A percentile compares a stretch with the other conserved stretches of the same genome.
These are phyloP conservation scores for Drosophila nigritarsus DNA, from an alignment of 2,888 invertebrate species.

Conservation along the genomic window DNA sequence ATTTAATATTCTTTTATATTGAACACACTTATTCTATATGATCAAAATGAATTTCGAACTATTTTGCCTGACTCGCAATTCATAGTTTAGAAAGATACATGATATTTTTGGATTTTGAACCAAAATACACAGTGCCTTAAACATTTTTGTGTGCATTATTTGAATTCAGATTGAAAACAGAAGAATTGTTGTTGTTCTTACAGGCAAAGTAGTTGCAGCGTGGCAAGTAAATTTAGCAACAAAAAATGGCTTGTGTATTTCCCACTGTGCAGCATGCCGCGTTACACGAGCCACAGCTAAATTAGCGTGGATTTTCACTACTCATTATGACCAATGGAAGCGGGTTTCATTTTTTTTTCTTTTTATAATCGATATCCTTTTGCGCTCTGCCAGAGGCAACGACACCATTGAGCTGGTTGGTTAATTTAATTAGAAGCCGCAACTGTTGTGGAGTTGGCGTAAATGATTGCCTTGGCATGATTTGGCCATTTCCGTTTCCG, in stretches of 20 bases:
- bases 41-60: neutral
- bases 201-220: neutral
- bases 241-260: neutral
- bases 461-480: constrained; percentile 72
- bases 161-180: neutral
- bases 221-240: neutral
- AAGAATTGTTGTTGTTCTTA: neutral
- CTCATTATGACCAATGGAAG: constrained; percentile 52
- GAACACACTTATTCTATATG: neutral
- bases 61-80: neutral
- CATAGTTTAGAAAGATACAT: neutral
- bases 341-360: neutral
- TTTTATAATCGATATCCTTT: constrained; percentile 28
- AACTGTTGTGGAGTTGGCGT: constrained; percentile 64
- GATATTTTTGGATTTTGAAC: neutral
- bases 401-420: constrained; percentile 28
- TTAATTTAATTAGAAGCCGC: constrained; percentile 76
- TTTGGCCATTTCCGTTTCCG: constrained; percentile 56
- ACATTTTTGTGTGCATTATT: neutral
- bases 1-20: neutral
- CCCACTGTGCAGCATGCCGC: constrained; percentile 7
- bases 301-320: constrained; percentile 49
- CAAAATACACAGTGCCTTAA: neutral
- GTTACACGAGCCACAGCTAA: constrained; percentile 17
- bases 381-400: constrained; percentile 11